phyloP scores from a whole-genome alignment of 2,888 invertebrate species.

The Phalangium opilio region DNA sequence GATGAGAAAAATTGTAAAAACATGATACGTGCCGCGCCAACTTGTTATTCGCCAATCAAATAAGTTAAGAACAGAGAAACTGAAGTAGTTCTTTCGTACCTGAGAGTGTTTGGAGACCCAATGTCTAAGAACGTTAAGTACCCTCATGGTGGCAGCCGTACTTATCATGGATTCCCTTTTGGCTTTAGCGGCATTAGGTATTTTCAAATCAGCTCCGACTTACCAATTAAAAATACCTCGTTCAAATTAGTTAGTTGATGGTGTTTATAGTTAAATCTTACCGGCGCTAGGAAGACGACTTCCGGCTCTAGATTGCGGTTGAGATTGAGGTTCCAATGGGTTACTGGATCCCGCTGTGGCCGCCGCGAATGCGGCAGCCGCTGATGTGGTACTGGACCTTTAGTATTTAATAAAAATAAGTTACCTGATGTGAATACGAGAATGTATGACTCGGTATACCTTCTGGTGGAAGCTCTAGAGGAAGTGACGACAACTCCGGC shows the following conservation, averaged over 20 bases:
- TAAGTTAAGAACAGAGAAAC: too few species aligned
- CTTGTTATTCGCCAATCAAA: too few species aligned
- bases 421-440: background rate
- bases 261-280: constrained; percentile 16
- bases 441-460: constrained; percentile 38
- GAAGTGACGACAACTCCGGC: constrained; percentile 84
- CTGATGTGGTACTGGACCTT: constrained; percentile 70
- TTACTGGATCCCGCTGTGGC: constrained; percentile 77
- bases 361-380: constrained; percentile 77
- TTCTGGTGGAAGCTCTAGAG: constrained; percentile 67
- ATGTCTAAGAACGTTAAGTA: constrained; percentile 72
- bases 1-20: too few species aligned
- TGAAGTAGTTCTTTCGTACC: constrained; percentile 26
- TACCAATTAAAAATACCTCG: background rate
- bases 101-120: constrained; percentile 84
- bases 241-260: background rate
- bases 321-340: constrained; percentile 42
- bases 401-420: background rate
- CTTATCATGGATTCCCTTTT: constrained; percentile 58
- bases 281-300: constrained; percentile 29
- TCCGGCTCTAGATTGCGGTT: constrained; percentile 21
- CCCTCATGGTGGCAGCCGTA: constrained; percentile 85
- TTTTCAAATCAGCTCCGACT: constrained; percentile 26
- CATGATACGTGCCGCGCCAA: too few species aligned
- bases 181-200: constrained; percentile 21